Percentiles rank a stretch among this genome's conserved stretches.
Conservation (phyloP, 2,797 vertebrate species). For the Poecilia wingei region DNA sequence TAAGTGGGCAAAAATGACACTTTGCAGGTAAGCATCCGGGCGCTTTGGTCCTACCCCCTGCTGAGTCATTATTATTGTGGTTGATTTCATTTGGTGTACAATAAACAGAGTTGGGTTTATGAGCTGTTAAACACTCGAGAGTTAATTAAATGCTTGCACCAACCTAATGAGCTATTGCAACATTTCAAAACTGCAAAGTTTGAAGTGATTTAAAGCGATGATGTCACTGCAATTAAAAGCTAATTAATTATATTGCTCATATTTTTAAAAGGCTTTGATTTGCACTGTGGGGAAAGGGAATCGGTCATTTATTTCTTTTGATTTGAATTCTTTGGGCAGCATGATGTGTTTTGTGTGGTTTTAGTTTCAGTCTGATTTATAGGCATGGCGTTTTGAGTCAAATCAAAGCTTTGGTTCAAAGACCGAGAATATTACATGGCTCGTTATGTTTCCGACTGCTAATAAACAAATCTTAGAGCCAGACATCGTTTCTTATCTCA, state of each 20-base stretch:
- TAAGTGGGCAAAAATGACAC: constrained; percentile 26
- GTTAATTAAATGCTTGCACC: constrained; percentile 28
- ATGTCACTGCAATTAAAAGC: constrained; percentile 14
- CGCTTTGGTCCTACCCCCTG: constrained; percentile 22
- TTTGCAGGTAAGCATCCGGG: constrained; percentile 30
- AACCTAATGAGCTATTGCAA: constrained; percentile 20
- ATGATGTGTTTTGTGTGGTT: constrained; percentile 38
- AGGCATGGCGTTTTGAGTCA: constrained; percentile 39
- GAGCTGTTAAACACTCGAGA: constrained; percentile 24
- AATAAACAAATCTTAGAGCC: constrained; percentile 50
- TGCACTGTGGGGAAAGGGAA: constrained; percentile 6
- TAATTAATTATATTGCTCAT: constrained; percentile 7
- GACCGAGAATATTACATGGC: constrained; percentile 61
- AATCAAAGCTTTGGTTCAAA: constrained; percentile 55
- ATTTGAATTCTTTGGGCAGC: constrained; percentile 27
- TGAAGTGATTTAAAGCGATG: constrained; percentile 3
- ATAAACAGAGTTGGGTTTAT: constrained; percentile 27
- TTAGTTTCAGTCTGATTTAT: constrained; percentile 50
- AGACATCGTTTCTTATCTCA: constrained; percentile 46
- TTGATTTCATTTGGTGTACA: constrained; percentile 33
- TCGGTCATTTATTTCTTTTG: constrained; percentile 13
- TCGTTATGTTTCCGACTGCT: constrained; percentile 55
- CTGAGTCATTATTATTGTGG: constrained; percentile 30
- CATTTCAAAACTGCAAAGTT: constrained; percentile 16
- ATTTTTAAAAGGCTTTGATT: constrained; percentile 13